phyloP scores from a whole-genome alignment of 2,113 vertebrate species.

The Bambusicola thoracicus region DNA sequence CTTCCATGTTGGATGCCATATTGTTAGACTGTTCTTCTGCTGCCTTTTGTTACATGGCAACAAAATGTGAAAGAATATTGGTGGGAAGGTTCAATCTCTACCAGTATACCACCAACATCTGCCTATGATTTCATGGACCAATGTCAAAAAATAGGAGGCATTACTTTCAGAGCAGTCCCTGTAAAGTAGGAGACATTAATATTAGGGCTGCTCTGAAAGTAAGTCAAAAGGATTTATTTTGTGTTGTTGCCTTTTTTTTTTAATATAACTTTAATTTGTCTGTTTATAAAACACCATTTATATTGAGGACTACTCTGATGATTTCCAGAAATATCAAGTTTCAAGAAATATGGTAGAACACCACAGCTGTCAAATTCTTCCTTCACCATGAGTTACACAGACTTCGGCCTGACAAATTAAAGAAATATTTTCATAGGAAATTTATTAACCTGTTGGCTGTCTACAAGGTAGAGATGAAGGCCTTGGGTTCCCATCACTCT shows the following conservation, averaged over 20 bases:
- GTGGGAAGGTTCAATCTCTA: no score
- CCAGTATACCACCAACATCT: no score
- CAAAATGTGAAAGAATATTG: no score
- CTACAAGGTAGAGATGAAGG: neutral
- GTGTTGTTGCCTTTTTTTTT: neutral
- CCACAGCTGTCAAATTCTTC: neutral
- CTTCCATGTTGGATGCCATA: no score
- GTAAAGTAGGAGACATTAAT: no score
- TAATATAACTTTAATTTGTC: neutral
- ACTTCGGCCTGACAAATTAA: neutral
- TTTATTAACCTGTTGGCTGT: neutral
- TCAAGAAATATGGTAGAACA: no score
- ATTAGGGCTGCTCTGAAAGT: neutral
- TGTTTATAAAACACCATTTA: neutral
- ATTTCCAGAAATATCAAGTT: neutral
- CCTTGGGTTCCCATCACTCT: neutral
- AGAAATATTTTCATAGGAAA: neutral
- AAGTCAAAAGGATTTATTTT: neutral
- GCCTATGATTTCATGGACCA: no score
- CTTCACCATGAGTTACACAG: neutral
- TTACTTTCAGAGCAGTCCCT: no score
- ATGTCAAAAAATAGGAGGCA: no score
- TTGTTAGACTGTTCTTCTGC: no score
- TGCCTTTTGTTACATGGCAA: no score
- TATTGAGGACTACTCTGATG: neutral